Evolutionary conservation across 1,140 invertebrate genomes (phyloP).

Genomic region (Drosophila ambigua): DNA sequence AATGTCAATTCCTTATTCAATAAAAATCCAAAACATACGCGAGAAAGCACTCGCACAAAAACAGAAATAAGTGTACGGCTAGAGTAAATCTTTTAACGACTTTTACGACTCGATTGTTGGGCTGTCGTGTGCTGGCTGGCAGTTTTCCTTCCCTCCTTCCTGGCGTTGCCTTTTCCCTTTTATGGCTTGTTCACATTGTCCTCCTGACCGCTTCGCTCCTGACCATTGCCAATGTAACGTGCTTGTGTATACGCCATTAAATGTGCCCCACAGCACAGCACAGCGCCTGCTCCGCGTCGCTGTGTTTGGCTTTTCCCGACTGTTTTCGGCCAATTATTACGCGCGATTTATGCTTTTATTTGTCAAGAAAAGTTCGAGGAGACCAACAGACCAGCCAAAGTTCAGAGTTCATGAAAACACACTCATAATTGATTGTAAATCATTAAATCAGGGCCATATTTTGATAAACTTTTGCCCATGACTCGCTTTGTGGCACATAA

Average conservation of each 20-base stretch:
- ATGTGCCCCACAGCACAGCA: slow-evolving; percentile 42
- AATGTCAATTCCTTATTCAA: slow-evolving; percentile 80
- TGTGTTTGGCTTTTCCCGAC: slow-evolving; percentile 41
- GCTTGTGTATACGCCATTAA: slow-evolving; percentile 74
- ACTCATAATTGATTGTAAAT: slow-evolving; percentile 56
- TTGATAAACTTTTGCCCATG: slow-evolving; percentile 34
- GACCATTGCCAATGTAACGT: slow-evolving; percentile 56
- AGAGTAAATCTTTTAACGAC: slow-evolving; percentile 78
- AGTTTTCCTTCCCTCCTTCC: slow-evolving; percentile 5
- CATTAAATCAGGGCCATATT: slow-evolving; percentile 33
- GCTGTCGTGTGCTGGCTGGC: slow-evolving; percentile 21
- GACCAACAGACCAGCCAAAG: slow-evolving; percentile 26
- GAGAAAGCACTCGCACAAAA: slow-evolving; percentile 25
- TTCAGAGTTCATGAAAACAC: slow-evolving; percentile 9
- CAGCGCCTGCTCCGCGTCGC: slow-evolving; percentile 1
- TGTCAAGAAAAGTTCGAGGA: slow-evolving; percentile 44
- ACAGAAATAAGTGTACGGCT: slow-evolving; percentile 24
- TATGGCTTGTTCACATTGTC: slow-evolving; percentile 42
- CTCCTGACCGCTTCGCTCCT: slow-evolving; percentile 19
- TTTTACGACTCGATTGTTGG: slow-evolving; percentile 24
- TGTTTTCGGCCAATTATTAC: slow-evolving; percentile 80
- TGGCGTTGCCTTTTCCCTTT: slow-evolving; percentile 4
- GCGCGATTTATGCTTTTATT: slow-evolving; percentile 82
- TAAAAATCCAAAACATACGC: slow-evolving; percentile 63
- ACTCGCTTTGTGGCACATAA: slow-evolving; percentile 22